phyloP scores from a whole-genome alignment of 2,797 vertebrate species.

The Phataginus tetradactyla region DNA sequence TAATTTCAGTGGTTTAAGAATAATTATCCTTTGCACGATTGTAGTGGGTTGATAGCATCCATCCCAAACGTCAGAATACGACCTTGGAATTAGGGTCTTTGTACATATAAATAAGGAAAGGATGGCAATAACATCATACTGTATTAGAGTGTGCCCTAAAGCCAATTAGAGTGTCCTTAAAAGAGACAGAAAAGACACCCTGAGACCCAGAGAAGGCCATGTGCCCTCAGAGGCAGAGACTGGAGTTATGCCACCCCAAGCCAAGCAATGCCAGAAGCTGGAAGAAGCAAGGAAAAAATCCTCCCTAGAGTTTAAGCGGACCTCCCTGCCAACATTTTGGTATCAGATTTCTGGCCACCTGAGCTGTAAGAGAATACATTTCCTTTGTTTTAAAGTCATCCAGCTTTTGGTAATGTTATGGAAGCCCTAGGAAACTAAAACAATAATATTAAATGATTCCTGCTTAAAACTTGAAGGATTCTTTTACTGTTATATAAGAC shows the following conservation, averaged over 20 bases:
- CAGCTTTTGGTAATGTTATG: neutral
- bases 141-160: neutral
- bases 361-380: neutral
- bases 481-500: neutral
- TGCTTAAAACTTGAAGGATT: conserved; percentile 11
- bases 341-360: neutral
- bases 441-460: neutral
- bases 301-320: neutral
- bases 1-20: conserved; percentile 7
- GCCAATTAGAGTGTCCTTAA: neutral
- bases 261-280: neutral
- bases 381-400: neutral
- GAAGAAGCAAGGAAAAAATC: neutral
- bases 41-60: neutral
- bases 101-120: neutral
- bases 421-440: neutral
- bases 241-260: neutral
- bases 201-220: neutral
- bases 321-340: neutral
- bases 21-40: neutral
- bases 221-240: neutral
- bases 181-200: neutral
- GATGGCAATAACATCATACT: neutral
- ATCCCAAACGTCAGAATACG: neutral
- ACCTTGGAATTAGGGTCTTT: neutral